Evolutionary conservation across 2,797 vertebrate species (phyloP).

Genomic region (Peromyscus aztecus): DNA sequence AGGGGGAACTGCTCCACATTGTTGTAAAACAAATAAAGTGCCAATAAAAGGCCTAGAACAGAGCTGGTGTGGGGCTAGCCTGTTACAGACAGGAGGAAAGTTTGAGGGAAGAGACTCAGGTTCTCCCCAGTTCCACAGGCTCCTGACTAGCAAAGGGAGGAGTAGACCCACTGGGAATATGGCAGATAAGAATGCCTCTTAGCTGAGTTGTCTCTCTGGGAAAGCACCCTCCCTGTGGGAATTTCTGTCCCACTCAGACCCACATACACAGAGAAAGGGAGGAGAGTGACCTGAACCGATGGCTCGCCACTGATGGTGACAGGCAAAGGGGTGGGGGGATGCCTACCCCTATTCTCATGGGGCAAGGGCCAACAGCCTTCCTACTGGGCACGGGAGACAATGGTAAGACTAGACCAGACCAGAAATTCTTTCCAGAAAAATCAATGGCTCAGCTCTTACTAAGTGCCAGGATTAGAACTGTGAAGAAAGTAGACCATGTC

Average conservation of each 20-base stretch:
- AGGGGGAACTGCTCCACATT: not conserved
- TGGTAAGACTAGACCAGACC: not conserved
- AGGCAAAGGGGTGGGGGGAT: not conserved
- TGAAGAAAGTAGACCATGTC: not conserved
- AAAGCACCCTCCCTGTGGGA: not conserved
- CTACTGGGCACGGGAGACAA: not conserved
- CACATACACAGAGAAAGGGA: fast-evolving
- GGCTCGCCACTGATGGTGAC: not conserved
- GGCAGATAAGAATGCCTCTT: not conserved
- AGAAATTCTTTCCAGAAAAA: slow-evolving; percentile 44
- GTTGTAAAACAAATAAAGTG: not conserved
- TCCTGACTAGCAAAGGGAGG: not conserved
- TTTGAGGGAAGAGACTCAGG: not conserved
- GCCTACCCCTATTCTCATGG: not conserved
- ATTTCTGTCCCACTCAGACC: fast-evolving
- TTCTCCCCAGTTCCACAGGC: not conserved
- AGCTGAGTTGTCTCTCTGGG: not conserved
- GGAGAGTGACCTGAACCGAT: not conserved
- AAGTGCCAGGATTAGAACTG: not conserved
- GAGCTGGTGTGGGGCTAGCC: fast-evolving
- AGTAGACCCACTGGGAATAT: not conserved
- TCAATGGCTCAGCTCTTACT: not conserved
- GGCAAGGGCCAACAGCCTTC: not conserved
- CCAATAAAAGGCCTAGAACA: not conserved
- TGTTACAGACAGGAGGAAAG: not conserved